Base-by-base conservation (phyloP, 1,140 invertebrate species). In the Euwallacea similis region DNA sequence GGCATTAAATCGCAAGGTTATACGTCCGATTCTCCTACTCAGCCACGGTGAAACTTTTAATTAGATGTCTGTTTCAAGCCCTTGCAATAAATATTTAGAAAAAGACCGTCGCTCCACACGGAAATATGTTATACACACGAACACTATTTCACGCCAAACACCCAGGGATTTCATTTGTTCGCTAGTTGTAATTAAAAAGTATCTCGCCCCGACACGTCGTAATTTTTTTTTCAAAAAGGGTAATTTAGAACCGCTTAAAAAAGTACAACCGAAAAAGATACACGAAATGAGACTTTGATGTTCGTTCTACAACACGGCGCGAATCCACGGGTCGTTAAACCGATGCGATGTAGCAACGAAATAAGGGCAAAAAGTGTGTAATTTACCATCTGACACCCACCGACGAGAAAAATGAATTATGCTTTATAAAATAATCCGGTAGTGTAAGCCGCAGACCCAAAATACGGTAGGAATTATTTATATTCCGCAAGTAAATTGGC, bases 371-470 rank as follows among this genome's bases (percentile, higher is more conserved):
- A 64, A 64, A 16, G 16, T 53, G 43, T 64, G 62, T 50, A 64
- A 64, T 64, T 64, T 64, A 50, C 43, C 50, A 64, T 64, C 62
- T 47, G 62, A 61, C 62, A 42, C 62, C 11, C 44, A 16, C n/a
- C 62, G 62, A n/a, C 62, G 15, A 2, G 15, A 50, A 64, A 64
- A 64, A 64, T 64, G 62, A 64, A 41, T 64, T 64, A 64, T 33
- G 46, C 9, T 16, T 64, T 64, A 33, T 50, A 64, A 64, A 64
- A 64, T 64, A 64, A 64, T 64, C 44, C 33, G 62, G 47, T 64
- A 64, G 62, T 64, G 62, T n/a, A 16, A 64, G 16, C 15, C 44
- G 62, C 15, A 50, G 4, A 64, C 13, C 10, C n/a, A 64, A 64
- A 64, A 64, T 64, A 33, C 21, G 44, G 62, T 2, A 55, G 50